Base-by-base conservation (phyloP, 2,888 invertebrate species). In the Papilio elwesi region DNA sequence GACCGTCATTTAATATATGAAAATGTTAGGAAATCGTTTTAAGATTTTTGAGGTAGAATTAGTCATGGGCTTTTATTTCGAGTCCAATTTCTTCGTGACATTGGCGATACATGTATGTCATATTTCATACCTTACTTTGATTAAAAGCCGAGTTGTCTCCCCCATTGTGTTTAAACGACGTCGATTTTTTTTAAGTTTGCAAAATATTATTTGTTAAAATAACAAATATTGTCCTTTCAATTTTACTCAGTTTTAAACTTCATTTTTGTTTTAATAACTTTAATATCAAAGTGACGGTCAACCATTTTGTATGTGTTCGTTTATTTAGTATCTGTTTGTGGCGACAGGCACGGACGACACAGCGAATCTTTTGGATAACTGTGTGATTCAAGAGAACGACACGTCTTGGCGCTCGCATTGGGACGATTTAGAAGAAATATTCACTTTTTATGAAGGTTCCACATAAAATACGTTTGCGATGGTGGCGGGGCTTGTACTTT, bases 351-450 rank as follows among this genome's bases (percentile, higher is more conserved):
- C 68, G 16, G 68, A 72, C 57, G 49, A 53, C 68, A 57, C 63
- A 74, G 57, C 15, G 38, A 62, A 67, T 38, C 51, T 68, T 9
- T 70, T 70, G 73, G 72, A 72, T 68, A 69, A 65, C 53, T 64
- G 55, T 59, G 69, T 53, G 4, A 73, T 73, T 73, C 75, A 73
- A 74, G 49, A 59, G 75, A 62, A 71, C 62, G 78, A 76, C 69
- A 69, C 80, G 80, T 73, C 70, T 70, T 76, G 75, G 87, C 80
- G 84, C 75, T 77, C 88, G 69, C 86, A 88, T 80, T 91, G 91
- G 90, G 86, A 83, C 80, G 91, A 91, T 12, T 80, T 91, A 74
- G 84, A 84, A 67, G 88, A 91, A 10, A 85, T 91, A 83, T 90
- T 90, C 84, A 78, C 79, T 70, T 79, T 77, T 74, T 72, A 82